Evolutionary conservation across 2,797 vertebrate species (phyloP).

Genomic region (Hirundo rustica): DNA sequence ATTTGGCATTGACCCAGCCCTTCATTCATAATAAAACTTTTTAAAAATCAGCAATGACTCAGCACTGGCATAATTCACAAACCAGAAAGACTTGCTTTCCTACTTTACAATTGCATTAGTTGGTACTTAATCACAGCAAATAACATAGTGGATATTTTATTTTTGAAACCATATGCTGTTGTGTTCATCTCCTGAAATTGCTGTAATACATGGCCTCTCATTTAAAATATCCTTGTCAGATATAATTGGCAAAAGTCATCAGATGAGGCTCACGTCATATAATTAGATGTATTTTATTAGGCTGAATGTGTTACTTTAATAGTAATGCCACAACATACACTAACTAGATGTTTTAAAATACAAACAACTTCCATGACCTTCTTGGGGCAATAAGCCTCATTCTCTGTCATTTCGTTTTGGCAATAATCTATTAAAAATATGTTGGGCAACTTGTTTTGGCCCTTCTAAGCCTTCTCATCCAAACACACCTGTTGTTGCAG

Average conservation of each 20-base stretch:
- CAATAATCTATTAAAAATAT: constrained; percentile 18
- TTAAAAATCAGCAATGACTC: constrained; percentile 56
- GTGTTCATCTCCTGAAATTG: constrained; percentile 38
- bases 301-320: constrained; percentile 1
- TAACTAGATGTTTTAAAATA: constrained; percentile 25
- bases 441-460: not conserved
- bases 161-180: constrained; percentile 41
- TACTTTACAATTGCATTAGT: constrained; percentile 20
- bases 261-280: constrained; percentile 42
- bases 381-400: constrained; percentile 4
- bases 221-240: constrained; percentile 44
- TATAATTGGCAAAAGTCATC: constrained; percentile 61
- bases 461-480: not conserved
- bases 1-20: constrained; percentile 50
- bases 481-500: not conserved
- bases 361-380: constrained; percentile 25
- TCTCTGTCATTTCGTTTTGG: constrained; percentile 22
- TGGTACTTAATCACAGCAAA: constrained; percentile 42
- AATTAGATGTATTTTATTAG: constrained; percentile 45
- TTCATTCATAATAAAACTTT: constrained; percentile 57
- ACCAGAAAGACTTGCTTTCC: constrained; percentile 57
- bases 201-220: constrained; percentile 47
- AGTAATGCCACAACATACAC: not conserved
- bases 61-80: constrained; percentile 48
- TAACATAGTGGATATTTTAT: constrained; percentile 36